Evolutionary conservation across 2,888 invertebrate species (phyloP).

Genomic region (Clepsis dumicolana): DNA sequence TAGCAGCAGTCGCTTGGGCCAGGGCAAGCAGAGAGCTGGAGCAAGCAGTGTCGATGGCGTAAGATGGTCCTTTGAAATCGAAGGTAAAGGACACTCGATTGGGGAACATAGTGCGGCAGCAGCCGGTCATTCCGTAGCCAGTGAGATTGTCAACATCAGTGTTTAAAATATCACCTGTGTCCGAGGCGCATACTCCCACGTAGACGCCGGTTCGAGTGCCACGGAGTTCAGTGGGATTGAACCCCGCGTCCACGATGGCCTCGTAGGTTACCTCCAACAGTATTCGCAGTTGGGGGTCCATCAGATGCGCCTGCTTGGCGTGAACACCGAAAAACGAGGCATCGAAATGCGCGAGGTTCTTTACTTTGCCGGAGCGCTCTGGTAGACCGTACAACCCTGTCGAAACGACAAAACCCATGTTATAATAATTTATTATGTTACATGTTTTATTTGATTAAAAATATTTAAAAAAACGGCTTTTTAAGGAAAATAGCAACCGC

Average conservation of each 20-base stretch:
- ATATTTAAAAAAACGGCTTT: no score
- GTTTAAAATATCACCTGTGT: conserved; percentile 96
- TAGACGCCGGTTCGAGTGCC: conserved; percentile 98
- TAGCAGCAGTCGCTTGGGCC: conserved; percentile 93
- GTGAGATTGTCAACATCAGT: conserved; percentile 94
- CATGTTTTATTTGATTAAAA: no score
- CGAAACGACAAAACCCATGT: no score
- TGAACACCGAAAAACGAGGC: conserved; percentile 96
- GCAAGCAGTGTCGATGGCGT: conserved; percentile 98
- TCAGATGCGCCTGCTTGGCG: conserved; percentile 95
- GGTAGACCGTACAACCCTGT: conserved; percentile 93
- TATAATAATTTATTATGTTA: no score
- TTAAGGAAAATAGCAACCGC: no score
- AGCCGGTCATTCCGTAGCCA: conserved; percentile 97
- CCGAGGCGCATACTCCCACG: conserved; percentile 95
- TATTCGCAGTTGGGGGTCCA: conserved; percentile 97
- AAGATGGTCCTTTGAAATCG: conserved; percentile 98
- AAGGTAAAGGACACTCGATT: conserved; percentile 98
- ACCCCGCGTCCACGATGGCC: conserved; percentile 94
- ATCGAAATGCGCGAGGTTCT: conserved; percentile 93
- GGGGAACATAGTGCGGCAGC: conserved; percentile 98
- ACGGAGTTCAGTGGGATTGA: conserved; percentile 93
- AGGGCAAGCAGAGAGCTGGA: conserved; percentile 97
- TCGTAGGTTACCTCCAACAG: conserved; percentile 96
- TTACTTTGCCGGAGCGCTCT: conserved; percentile 92